phyloP scores from a whole-genome alignment of 2,888 invertebrate species.

The Apantesis nais region DNA sequence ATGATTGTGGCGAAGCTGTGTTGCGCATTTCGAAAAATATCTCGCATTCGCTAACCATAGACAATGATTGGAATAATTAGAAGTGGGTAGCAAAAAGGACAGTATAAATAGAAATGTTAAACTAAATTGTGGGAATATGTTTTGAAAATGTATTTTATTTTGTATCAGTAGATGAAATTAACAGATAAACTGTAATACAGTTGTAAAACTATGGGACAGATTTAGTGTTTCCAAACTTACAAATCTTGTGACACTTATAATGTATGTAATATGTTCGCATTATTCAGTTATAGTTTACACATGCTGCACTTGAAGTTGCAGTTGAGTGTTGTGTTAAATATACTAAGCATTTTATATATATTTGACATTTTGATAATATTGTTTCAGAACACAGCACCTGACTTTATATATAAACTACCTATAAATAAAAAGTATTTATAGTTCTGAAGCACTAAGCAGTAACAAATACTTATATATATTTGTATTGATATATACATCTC shows the following conservation, averaged over 20 bases:
- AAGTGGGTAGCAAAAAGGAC: conserved; percentile 52
- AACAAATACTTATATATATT: too few species aligned
- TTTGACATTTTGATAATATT: too few species aligned
- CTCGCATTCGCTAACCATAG: conserved; percentile 61
- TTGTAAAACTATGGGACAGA: not conserved
- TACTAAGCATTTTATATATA: too few species aligned
- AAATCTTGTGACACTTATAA: not conserved
- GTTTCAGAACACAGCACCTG: too few species aligned
- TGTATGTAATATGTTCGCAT: not conserved
- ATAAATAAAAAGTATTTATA: too few species aligned
- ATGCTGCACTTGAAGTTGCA: too few species aligned
- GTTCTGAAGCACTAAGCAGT: too few species aligned
- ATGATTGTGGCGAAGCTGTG: conserved; percentile 61
- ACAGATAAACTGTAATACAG: not conserved
- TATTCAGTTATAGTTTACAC: not conserved
- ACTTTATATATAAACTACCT: too few species aligned
- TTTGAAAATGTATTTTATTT: not conserved
- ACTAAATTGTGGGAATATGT: not conserved
- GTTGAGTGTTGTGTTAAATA: too few species aligned
- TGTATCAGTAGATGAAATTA: not conserved
- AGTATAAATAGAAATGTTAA: conserved; percentile 23
- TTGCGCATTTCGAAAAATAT: conserved; percentile 73
- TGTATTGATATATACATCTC: too few species aligned
- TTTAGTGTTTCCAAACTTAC: not conserved
- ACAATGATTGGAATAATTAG: conserved; percentile 72